Evolutionary conservation across 2,888 invertebrate genomes (phyloP).

Genomic region (Aleiodes leptofemur): DNA sequence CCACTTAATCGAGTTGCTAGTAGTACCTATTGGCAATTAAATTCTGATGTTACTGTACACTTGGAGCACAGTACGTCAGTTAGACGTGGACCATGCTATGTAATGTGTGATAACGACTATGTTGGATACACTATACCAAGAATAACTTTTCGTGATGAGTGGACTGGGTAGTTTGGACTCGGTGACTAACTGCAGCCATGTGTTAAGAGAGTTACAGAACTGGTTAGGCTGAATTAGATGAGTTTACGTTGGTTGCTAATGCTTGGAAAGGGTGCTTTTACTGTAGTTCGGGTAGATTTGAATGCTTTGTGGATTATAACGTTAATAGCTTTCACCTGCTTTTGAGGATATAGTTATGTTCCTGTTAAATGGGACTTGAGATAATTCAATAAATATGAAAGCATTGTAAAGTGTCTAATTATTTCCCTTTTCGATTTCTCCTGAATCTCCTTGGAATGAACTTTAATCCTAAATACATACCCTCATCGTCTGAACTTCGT

Average conservation of each 20-base stretch:
- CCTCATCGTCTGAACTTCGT: too few relatives aligned
- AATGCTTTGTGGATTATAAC: conserved; percentile 5
- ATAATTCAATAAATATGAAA: too few relatives aligned
- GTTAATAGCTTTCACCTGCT: neutral
- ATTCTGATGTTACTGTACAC: conserved; percentile 57
- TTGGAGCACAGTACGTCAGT: conserved; percentile 53
- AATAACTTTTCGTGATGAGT: conserved; percentile 40
- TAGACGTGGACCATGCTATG: conserved; percentile 54
- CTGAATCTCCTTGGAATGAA: too few relatives aligned
- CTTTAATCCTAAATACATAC: too few relatives aligned
- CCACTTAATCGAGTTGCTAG: conserved; percentile 48
- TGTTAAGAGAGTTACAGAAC: conserved; percentile 7
- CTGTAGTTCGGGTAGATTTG: neutral
- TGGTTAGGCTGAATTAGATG: neutral
- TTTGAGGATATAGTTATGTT: neutral
- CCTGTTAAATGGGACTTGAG: too few relatives aligned
- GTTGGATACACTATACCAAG: conserved; percentile 38
- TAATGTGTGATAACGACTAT: conserved; percentile 40
- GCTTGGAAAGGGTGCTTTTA: conserved; percentile 2
- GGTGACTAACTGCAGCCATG: conserved; percentile 12
- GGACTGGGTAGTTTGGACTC: conserved; percentile 40
- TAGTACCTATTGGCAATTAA: conserved; percentile 51
- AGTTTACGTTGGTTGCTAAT: conserved; percentile 17
- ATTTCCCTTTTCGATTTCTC: too few relatives aligned
- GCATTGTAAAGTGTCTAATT: too few relatives aligned